Base-by-base conservation (phyloP, 2,888 invertebrate genomes). In the Coelinius sp. region DNA sequence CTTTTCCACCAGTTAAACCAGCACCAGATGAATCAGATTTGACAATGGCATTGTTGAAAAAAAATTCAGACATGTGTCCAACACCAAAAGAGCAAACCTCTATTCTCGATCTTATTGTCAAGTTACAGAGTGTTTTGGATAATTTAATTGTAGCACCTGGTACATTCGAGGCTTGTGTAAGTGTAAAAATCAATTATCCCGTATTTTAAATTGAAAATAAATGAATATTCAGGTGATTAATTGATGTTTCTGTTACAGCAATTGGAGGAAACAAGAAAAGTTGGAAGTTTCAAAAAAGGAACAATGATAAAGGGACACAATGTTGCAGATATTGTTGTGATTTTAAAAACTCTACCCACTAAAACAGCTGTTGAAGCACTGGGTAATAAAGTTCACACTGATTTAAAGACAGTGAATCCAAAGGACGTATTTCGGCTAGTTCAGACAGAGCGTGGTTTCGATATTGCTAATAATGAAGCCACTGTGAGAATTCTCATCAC, bases 251-350 rank as follows among this genome's bases (percentile, higher is more conserved):
- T 22, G 41, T 86, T 87, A 14, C 79, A 95, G 94, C 94, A 95
- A 92, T 89, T 97, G 63, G 96, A 97, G 84, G 98, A 98, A 88
- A 97, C 98, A 0, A 92, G 98, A 0, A 97, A 97, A 89, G 98
- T 99, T 6, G 99, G 99, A 0, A 97, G 98, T 0, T 98, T 97
- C 88, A 99, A 99, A 88, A 98, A 99, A 84, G 98, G 98, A 1
- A 99, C 99, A 0, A 97, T 99, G 95, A 92, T 98, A 85, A 94
- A 95, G 0, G 97, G 97, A 1, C 95, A 96, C 88, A 98, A 97
- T 86, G 94, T 97, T 0, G 99, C 98, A 0, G 98, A 99, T 83
- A 94, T 99, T 75, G 98, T 98, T 0, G 97, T 99, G 0, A 97
- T 99, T 76, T 91, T 99, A 75, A 98, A 98, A 90, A 97, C 98